These are phyloP conservation scores for Helostoma temminkii DNA, from an alignment of 2,797 vertebrate genomes.

Conservation along the genomic window DNA sequence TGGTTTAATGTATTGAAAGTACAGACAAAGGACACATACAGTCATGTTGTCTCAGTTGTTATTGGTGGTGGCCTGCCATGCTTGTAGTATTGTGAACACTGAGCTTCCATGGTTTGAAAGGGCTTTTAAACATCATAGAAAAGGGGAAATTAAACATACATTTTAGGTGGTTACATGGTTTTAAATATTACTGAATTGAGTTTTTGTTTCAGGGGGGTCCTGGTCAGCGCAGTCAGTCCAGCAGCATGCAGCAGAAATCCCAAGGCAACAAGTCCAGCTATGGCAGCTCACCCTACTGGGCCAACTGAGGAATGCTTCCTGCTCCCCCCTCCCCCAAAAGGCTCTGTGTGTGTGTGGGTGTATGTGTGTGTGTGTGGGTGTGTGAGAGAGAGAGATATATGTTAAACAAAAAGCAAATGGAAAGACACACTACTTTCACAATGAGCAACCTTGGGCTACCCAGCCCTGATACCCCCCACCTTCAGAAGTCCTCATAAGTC, in stretches of 20 bases:
- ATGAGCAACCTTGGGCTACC: constrained; percentile 64
- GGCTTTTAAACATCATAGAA: not conserved
- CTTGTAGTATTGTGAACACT: too few relatives aligned
- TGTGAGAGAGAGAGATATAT: constrained; percentile 65
- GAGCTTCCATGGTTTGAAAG: too few relatives aligned
- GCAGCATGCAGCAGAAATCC: constrained; percentile 95
- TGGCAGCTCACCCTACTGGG: constrained; percentile 95
- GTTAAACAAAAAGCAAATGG: constrained; percentile 52
- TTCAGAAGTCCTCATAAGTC: constrained; percentile 86
- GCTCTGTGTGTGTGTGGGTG: constrained; percentile 56
- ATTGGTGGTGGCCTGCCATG: too few relatives aligned
- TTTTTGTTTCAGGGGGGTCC: constrained; percentile 86
- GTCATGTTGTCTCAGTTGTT: too few relatives aligned
- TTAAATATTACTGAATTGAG: not conserved
- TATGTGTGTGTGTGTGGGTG: constrained; percentile 61
- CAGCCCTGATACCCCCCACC: constrained; percentile 70
- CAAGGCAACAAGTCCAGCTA: constrained; percentile 96
- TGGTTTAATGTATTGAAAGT: too few relatives aligned
- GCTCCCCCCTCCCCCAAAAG: constrained; percentile 58
- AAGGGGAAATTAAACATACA: constrained; percentile 1
- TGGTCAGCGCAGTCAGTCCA: constrained; percentile 92
- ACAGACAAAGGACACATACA: too few relatives aligned
- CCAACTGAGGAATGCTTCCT: constrained; percentile 86
- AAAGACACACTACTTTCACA: constrained; percentile 75
- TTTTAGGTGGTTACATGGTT: not conserved